phyloP scores from a whole-genome alignment of 2,113 vertebrate species.

The Cryptomyrus ogoouensis region DNA sequence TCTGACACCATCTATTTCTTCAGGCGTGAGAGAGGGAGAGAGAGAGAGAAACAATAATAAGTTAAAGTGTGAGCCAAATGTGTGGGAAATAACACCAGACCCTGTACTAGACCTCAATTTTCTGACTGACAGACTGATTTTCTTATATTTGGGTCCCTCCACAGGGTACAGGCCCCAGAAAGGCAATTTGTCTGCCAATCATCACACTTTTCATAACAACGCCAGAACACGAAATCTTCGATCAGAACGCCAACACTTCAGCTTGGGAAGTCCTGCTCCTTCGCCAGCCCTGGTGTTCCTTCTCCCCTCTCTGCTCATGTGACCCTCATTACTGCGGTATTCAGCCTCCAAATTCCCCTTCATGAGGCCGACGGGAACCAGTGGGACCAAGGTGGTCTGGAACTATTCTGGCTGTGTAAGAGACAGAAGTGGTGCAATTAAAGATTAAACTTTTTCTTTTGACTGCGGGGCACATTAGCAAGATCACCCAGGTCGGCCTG shows the following conservation, averaged over 20 bases:
- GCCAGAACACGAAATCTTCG: not conserved
- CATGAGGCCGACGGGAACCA: not conserved
- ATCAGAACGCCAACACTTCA: not conserved
- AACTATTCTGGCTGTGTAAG: not conserved
- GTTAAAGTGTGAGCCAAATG: constrained; percentile 1
- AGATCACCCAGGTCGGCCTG: not conserved
- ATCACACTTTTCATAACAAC: constrained; percentile 1
- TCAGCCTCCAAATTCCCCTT: not conserved
- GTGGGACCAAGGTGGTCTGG: not conserved
- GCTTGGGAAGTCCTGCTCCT: constrained; percentile 36
- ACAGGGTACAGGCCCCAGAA: not conserved
- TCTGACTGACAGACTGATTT: not conserved
- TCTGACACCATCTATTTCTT: not conserved
- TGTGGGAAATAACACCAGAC: not conserved
- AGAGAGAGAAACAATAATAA: not conserved
- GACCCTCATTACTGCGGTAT: not conserved
- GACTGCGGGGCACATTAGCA: not conserved
- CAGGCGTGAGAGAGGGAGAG: not conserved
- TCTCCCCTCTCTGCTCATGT: not conserved
- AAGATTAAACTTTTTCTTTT: not conserved
- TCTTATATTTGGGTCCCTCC: not conserved
- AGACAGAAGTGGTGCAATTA: not conserved
- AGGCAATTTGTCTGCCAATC: constrained; percentile 13
- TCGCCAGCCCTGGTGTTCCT: constrained; percentile 9
- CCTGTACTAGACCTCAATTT: constrained; percentile 3